These are phyloP conservation scores for Coccyzus lansbergi DNA, from an alignment of 2,797 vertebrate genomes.

Conservation along the genomic window DNA sequence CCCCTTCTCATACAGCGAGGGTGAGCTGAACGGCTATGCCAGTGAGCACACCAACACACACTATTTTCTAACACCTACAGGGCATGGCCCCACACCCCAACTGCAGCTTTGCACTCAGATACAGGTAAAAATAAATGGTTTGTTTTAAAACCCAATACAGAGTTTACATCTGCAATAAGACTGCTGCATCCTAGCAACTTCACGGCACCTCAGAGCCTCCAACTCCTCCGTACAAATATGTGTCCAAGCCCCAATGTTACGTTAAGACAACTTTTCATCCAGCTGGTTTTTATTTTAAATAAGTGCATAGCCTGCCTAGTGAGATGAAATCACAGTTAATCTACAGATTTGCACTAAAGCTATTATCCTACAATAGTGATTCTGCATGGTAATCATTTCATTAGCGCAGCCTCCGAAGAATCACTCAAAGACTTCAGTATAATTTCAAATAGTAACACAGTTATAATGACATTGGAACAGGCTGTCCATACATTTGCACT, in stretches of 20 bases:
- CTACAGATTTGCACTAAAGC: slow-evolving; percentile 10
- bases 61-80: background rate
- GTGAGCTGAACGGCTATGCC: background rate
- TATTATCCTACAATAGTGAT: background rate
- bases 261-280: background rate
- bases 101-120: background rate
- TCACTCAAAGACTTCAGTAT: background rate
- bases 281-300: background rate
- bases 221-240: background rate
- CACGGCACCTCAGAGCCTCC: background rate
- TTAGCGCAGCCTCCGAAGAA: slow-evolving; percentile 29
- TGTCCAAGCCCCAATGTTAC: background rate
- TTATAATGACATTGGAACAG: background rate
- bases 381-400: slow-evolving; percentile 27
- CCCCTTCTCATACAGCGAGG: background rate
- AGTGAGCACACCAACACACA: background rate
- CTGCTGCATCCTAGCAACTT: background rate
- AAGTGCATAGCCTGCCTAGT: background rate
- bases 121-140: background rate
- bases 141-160: background rate
- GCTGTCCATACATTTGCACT: slow-evolving; percentile 3
- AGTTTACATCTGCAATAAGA: background rate
- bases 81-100: background rate
- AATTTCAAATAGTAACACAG: slow-evolving; percentile 11
- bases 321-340: background rate